These are phyloP conservation scores for Siniperca undulata DNA, from an alignment of 2,797 vertebrate genomes.

Conservation along the genomic window DNA sequence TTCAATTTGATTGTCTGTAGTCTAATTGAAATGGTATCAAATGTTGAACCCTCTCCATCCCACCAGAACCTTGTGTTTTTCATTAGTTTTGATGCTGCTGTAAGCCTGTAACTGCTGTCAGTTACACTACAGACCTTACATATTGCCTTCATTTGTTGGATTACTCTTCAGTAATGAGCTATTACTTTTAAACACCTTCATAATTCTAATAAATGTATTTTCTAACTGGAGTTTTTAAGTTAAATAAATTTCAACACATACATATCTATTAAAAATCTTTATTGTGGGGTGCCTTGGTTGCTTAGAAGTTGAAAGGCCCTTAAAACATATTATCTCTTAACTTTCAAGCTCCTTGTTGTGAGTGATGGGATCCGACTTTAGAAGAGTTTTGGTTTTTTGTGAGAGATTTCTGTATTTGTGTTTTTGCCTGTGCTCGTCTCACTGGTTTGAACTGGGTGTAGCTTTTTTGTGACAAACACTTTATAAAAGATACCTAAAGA, in stretches of 20 bases:
- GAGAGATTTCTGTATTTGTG: background rate
- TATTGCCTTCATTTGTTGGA: background rate
- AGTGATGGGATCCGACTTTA: background rate
- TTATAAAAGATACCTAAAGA: background rate
- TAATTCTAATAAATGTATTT: background rate
- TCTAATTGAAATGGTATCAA: constrained; percentile 2
- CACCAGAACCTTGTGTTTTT: background rate
- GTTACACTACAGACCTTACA: background rate
- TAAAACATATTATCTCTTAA: background rate
- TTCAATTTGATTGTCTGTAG: background rate
- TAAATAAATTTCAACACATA: background rate
- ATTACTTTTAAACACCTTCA: background rate
- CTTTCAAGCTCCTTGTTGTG: background rate
- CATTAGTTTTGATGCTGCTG: background rate
- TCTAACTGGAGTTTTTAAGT: background rate
- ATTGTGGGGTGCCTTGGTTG: background rate
- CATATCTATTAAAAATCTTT: background rate
- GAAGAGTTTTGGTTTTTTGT: background rate
- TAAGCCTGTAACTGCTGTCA: background rate
- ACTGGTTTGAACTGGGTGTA: background rate
- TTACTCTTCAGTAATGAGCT: too few relatives aligned
- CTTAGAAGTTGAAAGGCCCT: background rate
- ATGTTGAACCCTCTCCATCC: constrained; percentile 4
- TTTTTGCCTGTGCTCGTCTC: background rate
- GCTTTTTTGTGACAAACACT: background rate